A percentile compares a stretch with the other conserved stretches of the same genome.
Evolutionary conservation across 2,888 invertebrate genomes (phyloP).

Genomic region (Platerodrilus igneus): DNA sequence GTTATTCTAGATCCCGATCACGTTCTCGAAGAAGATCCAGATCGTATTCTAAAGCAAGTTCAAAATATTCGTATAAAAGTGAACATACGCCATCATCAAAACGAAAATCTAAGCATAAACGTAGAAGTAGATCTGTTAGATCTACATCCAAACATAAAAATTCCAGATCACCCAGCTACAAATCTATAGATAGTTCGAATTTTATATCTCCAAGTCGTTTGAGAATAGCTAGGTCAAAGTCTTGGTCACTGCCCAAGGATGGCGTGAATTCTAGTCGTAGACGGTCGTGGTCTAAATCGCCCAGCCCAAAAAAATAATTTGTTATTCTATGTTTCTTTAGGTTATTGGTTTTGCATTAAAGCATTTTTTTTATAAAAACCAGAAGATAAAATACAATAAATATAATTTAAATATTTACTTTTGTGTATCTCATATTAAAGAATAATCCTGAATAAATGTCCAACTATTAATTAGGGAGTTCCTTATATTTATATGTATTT

Average conservation of each 20-base stretch:
- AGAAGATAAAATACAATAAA: too few species aligned
- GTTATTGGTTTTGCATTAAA: too few species aligned
- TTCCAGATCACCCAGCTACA: slow-evolving; percentile 25
- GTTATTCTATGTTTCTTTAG: background rate
- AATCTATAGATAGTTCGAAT: slow-evolving; percentile 41
- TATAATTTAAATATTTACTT: too few species aligned
- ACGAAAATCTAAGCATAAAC: background rate
- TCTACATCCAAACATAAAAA: slow-evolving; percentile 22
- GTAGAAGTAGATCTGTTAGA: slow-evolving; percentile 23
- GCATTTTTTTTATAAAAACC: too few species aligned
- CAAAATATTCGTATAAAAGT: slow-evolving; percentile 7
- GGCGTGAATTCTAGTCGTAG: slow-evolving; percentile 41
- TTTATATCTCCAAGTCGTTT: slow-evolving; percentile 42
- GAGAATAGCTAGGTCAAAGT: slow-evolving; percentile 48
- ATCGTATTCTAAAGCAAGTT: slow-evolving; percentile 19
- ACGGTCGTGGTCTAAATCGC: slow-evolving; percentile 56
- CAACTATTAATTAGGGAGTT: too few species aligned
- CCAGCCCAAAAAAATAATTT: slow-evolving; percentile 25
- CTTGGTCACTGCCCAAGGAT: slow-evolving; percentile 59
- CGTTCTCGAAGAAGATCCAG: slow-evolving; percentile 32
- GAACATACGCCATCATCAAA: slow-evolving; percentile 5
- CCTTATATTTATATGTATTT: too few species aligned
- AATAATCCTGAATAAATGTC: too few species aligned
- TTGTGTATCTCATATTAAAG: too few species aligned
- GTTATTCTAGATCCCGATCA: slow-evolving; percentile 29